A percentile compares a stretch with the other conserved stretches of the same genome.
These are phyloP conservation scores for Eclectus roratus DNA, from an alignment of 2,113 vertebrate genomes.

Conservation along the genomic window DNA sequence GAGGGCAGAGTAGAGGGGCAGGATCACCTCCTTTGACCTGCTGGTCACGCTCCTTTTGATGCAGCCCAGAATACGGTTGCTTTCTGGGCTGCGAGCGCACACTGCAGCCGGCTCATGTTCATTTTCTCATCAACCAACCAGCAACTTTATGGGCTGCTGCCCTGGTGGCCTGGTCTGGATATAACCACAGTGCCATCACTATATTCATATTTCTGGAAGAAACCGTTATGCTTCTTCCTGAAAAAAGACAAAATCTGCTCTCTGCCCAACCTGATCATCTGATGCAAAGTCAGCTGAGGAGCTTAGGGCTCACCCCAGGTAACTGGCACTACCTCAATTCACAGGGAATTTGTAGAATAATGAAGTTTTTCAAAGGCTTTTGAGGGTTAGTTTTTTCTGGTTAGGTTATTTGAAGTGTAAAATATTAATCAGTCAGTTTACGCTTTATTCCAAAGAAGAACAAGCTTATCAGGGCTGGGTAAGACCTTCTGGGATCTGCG, in stretches of 20 bases:
- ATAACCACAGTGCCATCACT: not conserved
- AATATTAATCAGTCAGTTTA: not conserved
- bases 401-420: not conserved
- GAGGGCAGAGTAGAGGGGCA: too few species aligned
- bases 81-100: too few species aligned
- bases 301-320: not conserved
- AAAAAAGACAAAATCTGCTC: not conserved
- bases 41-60: too few species aligned
- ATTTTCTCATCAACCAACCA: too few species aligned
- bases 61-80: too few species aligned
- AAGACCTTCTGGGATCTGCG: not conserved
- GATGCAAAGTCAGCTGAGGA: not conserved
- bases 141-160: not conserved
- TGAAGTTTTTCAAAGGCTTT: not conserved
- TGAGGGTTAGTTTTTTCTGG: not conserved
- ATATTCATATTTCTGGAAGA: not conserved
- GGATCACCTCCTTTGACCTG: too few species aligned
- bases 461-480: not conserved
- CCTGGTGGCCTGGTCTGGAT: not conserved
- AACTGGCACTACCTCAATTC: not conserved
- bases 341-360: not conserved
- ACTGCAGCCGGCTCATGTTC: too few species aligned
- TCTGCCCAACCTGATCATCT: not conserved
- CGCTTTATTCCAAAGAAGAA: not conserved
- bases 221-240: fast-evolving